phyloP scores from a whole-genome alignment of 2,113 vertebrate genomes.

The Tringa solitaria region DNA sequence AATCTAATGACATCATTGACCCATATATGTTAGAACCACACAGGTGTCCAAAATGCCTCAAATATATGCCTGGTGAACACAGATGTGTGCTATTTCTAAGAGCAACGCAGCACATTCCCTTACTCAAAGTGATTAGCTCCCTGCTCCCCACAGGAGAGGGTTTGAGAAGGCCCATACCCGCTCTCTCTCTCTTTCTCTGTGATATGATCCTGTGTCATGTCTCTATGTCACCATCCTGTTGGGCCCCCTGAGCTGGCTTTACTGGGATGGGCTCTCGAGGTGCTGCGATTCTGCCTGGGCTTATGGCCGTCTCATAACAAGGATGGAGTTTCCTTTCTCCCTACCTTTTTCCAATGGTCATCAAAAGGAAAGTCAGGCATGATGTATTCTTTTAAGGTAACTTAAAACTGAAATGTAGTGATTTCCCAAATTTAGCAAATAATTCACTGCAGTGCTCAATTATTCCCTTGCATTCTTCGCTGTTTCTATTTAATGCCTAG shows the following conservation, averaged over 20 bases:
- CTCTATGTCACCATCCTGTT: neutral
- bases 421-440: neutral
- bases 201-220: neutral
- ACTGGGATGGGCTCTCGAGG: fast-evolving
- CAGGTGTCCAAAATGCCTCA: neutral
- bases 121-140: too few relatives aligned
- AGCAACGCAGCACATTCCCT: neutral
- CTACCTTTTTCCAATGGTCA: neutral
- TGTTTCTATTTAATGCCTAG: neutral
- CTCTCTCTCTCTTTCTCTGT: neutral
- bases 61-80: neutral
- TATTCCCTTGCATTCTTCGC: neutral
- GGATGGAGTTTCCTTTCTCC: neutral
- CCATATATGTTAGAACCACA: neutral
- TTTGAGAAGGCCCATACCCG: neutral
- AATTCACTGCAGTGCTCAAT: neutral
- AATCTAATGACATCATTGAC: neutral
- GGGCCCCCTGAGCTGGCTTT: neutral
- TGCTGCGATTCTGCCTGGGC: neutral
- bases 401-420: neutral
- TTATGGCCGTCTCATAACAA: neutral
- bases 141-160: neutral
- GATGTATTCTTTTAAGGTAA: neutral
- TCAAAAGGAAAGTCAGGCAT: neutral
- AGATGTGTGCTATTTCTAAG: neutral